A percentile compares a stretch with the other conserved stretches of the same genome.
These are phyloP conservation scores for Diadema setosum DNA, from an alignment of 35 echinoderm and acorn worm species.

Conservation along the genomic window DNA sequence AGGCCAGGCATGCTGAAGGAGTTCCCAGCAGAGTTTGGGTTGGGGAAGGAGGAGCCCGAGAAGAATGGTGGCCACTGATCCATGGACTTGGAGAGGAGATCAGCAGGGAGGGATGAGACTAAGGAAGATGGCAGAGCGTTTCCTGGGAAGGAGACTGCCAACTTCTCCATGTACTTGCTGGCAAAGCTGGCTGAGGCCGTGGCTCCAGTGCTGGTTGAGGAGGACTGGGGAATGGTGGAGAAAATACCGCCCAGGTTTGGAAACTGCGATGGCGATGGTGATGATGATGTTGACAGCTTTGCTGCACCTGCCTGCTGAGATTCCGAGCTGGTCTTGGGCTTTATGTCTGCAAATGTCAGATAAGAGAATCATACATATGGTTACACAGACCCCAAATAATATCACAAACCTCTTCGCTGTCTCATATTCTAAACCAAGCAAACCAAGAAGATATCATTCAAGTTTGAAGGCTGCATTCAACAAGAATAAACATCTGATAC, in stretches of 20 bases:
- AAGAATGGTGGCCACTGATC: neutral
- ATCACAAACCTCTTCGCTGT: too few relatives aligned
- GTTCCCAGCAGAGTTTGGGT: neutral
- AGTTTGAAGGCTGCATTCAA: too few relatives aligned
- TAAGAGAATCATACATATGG: too few relatives aligned
- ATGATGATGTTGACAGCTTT: neutral
- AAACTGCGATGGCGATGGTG: neutral
- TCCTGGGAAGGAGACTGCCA: neutral
- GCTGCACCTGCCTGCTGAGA: neutral
- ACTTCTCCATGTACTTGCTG: neutral
- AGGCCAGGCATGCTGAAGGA: slow-evolving; percentile 56
- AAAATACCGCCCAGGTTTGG: neutral
- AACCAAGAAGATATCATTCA: too few relatives aligned
- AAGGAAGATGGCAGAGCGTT: neutral
- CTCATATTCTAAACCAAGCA: too few relatives aligned
- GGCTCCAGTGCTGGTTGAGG: neutral
- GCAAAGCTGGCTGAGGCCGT: neutral
- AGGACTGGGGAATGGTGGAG: neutral
- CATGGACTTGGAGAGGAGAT: slow-evolving; percentile 9
- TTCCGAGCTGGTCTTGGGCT: neutral
- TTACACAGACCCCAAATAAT: too few relatives aligned
- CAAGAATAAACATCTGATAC: too few relatives aligned
- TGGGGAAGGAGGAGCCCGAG: neutral
- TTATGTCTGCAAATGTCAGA: neutral
- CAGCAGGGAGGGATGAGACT: neutral